Evolutionary conservation across 2,797 vertebrate species (phyloP).

Genomic region (Prionace glauca): DNA sequence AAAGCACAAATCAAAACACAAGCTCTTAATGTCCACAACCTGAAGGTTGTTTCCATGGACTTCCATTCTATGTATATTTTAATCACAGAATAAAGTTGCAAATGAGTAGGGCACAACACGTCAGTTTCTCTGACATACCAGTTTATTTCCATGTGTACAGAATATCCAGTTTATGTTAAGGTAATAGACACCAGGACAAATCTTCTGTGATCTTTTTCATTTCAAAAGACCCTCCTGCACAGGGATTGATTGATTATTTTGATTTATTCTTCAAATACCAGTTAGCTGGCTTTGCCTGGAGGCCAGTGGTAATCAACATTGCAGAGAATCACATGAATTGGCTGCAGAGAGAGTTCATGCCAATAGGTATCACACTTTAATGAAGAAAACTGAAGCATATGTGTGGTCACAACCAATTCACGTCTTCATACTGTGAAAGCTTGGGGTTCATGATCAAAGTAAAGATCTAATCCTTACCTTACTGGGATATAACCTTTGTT

Average conservation of each 20-base stretch:
- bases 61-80: background rate
- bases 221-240: background rate
- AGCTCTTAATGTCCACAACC: background rate
- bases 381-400: conserved; percentile 59
- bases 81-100: conserved; percentile 20
- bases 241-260: conserved; percentile 40
- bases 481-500: conserved; percentile 63
- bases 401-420: conserved; percentile 71
- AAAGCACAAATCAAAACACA: background rate
- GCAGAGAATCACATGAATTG: conserved; percentile 39
- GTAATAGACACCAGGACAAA: conserved; percentile 14
- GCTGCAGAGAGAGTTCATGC: conserved; percentile 46
- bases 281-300: conserved; percentile 41
- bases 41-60: background rate
- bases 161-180: conserved; percentile 19
- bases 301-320: conserved; percentile 40
- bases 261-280: conserved; percentile 36
- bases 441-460: conserved; percentile 74
- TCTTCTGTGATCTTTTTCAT: conserved; percentile 34
- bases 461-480: conserved; percentile 56
- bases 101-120: background rate
- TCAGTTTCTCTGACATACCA: background rate
- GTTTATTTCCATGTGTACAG: background rate
- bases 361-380: conserved; percentile 45
- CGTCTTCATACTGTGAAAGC: conserved; percentile 66